These are phyloP conservation scores for Drosophila nannoptera DNA, from an alignment of 1,140 invertebrate genomes.

Conservation along the genomic window DNA sequence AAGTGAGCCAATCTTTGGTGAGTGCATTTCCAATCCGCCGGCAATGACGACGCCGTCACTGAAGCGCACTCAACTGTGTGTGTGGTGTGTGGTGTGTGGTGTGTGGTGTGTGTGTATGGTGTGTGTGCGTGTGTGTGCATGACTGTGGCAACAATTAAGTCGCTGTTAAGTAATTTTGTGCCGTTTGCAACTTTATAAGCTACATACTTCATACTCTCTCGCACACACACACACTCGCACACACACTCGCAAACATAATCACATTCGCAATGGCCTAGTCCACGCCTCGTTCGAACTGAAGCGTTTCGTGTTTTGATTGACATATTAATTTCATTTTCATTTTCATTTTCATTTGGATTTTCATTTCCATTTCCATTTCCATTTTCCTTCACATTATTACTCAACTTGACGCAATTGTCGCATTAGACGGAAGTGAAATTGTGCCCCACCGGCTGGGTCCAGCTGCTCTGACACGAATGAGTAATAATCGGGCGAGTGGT, in stretches of 20 bases:
- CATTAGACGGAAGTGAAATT: slow-evolving; percentile 34
- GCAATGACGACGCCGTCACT: slow-evolving; percentile 52
- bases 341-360: slow-evolving; percentile 19
- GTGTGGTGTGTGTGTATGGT: too few relatives aligned
- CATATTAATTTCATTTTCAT: slow-evolving; percentile 36
- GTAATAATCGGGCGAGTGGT: slow-evolving; percentile 8
- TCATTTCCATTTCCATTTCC: too few relatives aligned
- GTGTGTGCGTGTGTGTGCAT: slow-evolving; percentile 21
- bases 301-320: slow-evolving; percentile 26
- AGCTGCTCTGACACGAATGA: slow-evolving; percentile 12
- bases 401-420: slow-evolving; percentile 38
- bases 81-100: too few relatives aligned
- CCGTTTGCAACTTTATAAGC: slow-evolving; percentile 46
- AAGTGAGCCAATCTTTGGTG: slow-evolving; percentile 42
- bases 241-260: not conserved
- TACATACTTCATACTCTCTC: slow-evolving; percentile 12
- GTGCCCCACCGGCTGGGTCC: slow-evolving; percentile 3
- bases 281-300: slow-evolving; percentile 29
- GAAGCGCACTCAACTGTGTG: slow-evolving; percentile 64
- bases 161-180: slow-evolving; percentile 65
- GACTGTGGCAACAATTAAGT: slow-evolving; percentile 68
- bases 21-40: slow-evolving; percentile 51
- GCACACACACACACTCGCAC: not conserved
- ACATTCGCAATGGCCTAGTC: slow-evolving; percentile 39
- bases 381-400: slow-evolving; percentile 26